Conservation (phyloP, 2,797 vertebrate species). For the Pipistrellus kuhlii region DNA sequence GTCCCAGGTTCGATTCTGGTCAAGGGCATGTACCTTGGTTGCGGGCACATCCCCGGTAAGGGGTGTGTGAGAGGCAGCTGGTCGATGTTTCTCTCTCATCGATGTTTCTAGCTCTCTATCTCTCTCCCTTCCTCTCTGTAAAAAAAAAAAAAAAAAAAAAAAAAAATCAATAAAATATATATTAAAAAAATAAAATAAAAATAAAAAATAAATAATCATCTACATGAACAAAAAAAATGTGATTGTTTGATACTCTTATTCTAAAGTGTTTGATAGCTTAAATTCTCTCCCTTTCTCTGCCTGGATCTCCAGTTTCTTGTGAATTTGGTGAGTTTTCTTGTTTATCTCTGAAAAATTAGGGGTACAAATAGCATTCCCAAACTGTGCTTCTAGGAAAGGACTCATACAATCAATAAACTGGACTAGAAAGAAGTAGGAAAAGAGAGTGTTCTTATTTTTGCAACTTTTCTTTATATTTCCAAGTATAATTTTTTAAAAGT, state of each 20-base stretch:
- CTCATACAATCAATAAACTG: neutral
- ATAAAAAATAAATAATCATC: neutral
- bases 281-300: neutral
- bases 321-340: neutral
- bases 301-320: neutral
- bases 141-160: no score
- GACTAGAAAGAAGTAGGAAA: neutral
- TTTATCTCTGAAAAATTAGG: neutral
- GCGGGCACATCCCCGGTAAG: no score
- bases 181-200: no score
- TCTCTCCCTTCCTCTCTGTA: no score
- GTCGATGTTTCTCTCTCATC: no score
- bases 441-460: constrained; percentile 8
- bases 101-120: no score
- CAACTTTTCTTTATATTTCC: neutral
- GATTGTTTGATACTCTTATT: neutral
- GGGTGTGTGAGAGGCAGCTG: no score
- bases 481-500: neutral
- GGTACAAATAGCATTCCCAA: neutral
- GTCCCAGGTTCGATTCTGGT: no score
- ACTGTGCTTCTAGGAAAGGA: neutral
- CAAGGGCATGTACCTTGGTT: no score
- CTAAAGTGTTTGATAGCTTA: neutral
- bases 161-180: no score
- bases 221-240: neutral